Evolutionary conservation across 2,797 vertebrate species (phyloP), one percentile per base, ranked within the genome.

Genomic region (Chelon labrosus): DNA sequence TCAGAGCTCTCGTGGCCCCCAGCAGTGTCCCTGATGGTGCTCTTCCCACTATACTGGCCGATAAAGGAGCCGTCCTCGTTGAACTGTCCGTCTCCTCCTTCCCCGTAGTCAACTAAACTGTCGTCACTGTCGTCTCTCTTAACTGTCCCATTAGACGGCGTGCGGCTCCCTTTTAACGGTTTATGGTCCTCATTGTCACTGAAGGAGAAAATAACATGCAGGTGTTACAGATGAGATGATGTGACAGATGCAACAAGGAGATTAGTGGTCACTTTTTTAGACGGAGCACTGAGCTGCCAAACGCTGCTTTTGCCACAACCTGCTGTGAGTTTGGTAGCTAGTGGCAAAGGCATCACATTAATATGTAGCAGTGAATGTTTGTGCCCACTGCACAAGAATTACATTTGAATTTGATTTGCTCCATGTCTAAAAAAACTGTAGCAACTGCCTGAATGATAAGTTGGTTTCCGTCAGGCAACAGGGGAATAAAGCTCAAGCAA

Each of bases 11-110:
- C 97, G 13, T 95, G 97, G 86, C 97, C 97, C 94, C 97, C 97
- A 1, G 94, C 94, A 3, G 94, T 94, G 85, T 97, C 96, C 93
- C 96, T 97, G 88, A 86, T 80, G 91, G 95, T 95, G 86, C 97
- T 98, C 95, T 96, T 98, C 62, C 97, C 97, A 72, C 97, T 99
- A 89, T 99, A 99, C 87, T 99, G 97, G 89, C 98, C 98, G 82
- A 99, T 99, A 94, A 99, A 99, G 42, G 98, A 99, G 85, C 98
- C 98, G 75, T 99, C 98, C 91, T 99, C 97, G 90, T 99, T 99
- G 96, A 99, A 99, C 90, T 99, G 97, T 77, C 97, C 97, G 50
- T 99, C 98, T 85, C 97, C 98, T 66, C 97, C 98, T 92, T 99
- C 98, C 76, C 97, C 97, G 94, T 99, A 99, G 95, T 99, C 97